A percentile compares a stretch with the other conserved stretches of the same genome.
Conservation (phyloP, 2,113 vertebrate species). For the Rhinoderma darwinii region DNA sequence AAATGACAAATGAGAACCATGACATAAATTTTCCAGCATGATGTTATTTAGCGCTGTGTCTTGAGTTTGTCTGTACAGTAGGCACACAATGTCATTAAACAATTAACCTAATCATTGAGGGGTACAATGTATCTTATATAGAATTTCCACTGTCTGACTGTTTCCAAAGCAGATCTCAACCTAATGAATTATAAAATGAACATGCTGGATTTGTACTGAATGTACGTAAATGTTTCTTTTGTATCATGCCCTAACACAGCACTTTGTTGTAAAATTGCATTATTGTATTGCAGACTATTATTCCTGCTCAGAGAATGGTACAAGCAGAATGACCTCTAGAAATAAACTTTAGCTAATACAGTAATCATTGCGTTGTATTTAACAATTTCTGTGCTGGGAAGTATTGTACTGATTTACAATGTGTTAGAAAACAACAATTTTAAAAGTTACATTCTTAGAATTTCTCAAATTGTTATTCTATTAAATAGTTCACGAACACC, state of each 20-base stretch:
- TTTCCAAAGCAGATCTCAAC: neutral
- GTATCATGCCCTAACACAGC: slow-evolving; percentile 2
- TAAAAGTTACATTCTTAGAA: neutral
- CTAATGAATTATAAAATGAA: slow-evolving; percentile 17
- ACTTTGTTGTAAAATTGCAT: slow-evolving; percentile 44
- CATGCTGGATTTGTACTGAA: slow-evolving; percentile 4
- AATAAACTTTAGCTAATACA: neutral
- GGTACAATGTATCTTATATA: neutral
- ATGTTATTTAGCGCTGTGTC: neutral
- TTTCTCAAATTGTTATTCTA: neutral
- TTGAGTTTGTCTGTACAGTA: neutral
- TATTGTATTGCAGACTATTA: slow-evolving; percentile 39
- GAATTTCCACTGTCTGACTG: neutral
- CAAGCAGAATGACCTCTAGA: slow-evolving; percentile 39
- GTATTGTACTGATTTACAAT: neutral
- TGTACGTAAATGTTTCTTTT: slow-evolving; percentile 18
- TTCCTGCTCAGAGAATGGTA: slow-evolving; percentile 7
- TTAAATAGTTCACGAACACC: neutral
- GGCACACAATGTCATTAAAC: slow-evolving; percentile 29
- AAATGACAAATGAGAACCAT: slow-evolving; percentile 1
- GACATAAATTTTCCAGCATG: neutral
- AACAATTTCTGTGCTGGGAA: neutral
- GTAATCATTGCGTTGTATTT: neutral
- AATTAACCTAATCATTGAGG: slow-evolving; percentile 18
- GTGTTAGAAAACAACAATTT: neutral